Evolutionary conservation across 2,888 invertebrate genomes (phyloP).

Genomic region (Drosophila dives): DNA sequence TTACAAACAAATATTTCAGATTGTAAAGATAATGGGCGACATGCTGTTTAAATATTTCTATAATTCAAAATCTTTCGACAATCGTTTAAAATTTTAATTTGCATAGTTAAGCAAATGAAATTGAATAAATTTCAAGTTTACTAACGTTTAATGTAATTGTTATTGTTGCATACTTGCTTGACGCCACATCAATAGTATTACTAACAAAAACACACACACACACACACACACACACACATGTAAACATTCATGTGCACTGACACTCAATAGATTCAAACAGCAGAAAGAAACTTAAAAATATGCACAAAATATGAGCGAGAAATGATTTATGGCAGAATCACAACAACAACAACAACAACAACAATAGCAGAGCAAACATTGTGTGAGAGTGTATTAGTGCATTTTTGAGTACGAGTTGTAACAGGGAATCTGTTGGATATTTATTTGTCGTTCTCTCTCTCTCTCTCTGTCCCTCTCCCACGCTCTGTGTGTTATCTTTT

Average conservation of each 20-base stretch:
- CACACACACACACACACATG: conserved; percentile 4
- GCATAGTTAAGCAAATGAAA: conserved; percentile 48
- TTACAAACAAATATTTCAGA: conserved; percentile 15
- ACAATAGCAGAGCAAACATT: conserved; percentile 3
- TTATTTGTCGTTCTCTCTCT: conserved; percentile 21
- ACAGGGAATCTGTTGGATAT: conserved; percentile 27
- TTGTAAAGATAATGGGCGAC: conserved; percentile 23
- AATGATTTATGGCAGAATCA: conserved; percentile 77
- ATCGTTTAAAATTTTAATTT: conserved; percentile 42
- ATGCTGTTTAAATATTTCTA: conserved; percentile 21
- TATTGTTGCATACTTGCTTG: conserved; percentile 71
- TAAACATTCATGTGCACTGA: conserved; percentile 50
- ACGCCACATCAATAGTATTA: conserved; percentile 77
- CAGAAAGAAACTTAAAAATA: conserved; percentile 68
- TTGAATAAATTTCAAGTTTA: conserved; percentile 49
- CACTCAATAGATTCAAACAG: conserved; percentile 56
- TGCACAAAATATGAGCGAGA: conserved; percentile 74
- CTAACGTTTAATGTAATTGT: conserved; percentile 71
- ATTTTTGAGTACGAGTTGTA: conserved; percentile 18
- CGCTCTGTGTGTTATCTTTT: conserved; percentile 47
- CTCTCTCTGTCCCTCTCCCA: neutral
- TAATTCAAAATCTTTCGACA: conserved; percentile 17
- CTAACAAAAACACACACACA: conserved; percentile 28
- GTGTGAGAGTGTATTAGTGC: conserved; percentile 16
- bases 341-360: conserved; percentile 31